Conservation (phyloP, 2,113 vertebrate species). For the Neopipo cinnamomea region DNA sequence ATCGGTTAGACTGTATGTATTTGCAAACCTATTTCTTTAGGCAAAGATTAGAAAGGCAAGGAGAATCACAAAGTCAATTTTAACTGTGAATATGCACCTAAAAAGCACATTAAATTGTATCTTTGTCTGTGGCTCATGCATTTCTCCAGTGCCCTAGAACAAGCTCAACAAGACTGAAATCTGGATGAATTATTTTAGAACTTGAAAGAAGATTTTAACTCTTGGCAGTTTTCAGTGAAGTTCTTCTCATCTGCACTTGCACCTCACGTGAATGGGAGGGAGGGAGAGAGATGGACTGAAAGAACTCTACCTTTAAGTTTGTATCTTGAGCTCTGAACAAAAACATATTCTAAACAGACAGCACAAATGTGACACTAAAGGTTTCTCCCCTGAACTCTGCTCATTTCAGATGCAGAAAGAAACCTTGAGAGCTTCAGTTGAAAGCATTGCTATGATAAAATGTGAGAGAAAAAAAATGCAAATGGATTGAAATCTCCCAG, state of each 20-base stretch:
- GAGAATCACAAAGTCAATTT: constrained; percentile 50
- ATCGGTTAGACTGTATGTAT: background rate
- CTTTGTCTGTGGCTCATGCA: background rate
- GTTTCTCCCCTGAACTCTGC: background rate
- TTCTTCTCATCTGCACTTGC: background rate
- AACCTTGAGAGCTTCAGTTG: background rate
- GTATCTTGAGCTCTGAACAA: background rate
- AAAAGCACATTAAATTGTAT: constrained; percentile 9
- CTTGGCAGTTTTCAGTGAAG: background rate
- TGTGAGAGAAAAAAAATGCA: background rate
- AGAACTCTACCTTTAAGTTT: background rate
- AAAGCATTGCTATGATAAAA: background rate
- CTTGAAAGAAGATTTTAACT: background rate
- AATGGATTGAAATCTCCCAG: background rate
- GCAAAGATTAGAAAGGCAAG: constrained; percentile 40
- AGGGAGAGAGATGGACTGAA: background rate
- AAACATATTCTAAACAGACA: background rate
- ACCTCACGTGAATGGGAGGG: background rate
- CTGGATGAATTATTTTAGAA: background rate
- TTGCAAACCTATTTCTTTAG: constrained; percentile 44
- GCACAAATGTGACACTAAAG: background rate
- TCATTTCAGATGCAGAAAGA: background rate
- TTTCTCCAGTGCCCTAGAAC: background rate
- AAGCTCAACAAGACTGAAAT: background rate
- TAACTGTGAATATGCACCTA: constrained; percentile 26